These are phyloP conservation scores for Pegea sp. DNA, from an alignment of 23 tunicate genomes.

Conservation along the genomic window DNA sequence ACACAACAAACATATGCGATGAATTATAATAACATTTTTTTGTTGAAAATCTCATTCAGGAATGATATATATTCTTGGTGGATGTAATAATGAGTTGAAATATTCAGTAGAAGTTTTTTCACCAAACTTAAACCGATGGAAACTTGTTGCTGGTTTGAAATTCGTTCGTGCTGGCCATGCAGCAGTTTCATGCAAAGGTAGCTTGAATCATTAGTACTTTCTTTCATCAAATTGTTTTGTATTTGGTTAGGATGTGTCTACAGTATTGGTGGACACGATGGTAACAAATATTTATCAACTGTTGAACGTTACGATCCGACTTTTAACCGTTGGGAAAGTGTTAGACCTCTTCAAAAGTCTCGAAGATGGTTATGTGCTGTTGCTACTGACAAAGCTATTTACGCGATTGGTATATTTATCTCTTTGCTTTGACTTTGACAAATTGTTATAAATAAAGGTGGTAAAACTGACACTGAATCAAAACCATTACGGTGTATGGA, in stretches of 20 bases:
- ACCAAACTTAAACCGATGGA: background rate
- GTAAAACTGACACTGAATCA: background rate
- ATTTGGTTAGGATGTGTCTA: too few species aligned
- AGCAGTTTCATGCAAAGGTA: background rate
- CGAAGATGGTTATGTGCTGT: background rate
- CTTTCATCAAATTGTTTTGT: too few species aligned
- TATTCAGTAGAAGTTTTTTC: background rate
- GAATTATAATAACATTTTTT: too few species aligned
- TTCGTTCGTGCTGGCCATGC: background rate
- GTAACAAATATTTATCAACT: background rate
- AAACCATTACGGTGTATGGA: background rate
- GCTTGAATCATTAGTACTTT: too few species aligned
- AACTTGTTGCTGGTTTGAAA: background rate
- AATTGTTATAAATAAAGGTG: too few species aligned
- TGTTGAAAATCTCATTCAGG: too few species aligned
- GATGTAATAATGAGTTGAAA: background rate
- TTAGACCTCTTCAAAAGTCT: background rate
- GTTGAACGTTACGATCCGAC: background rate
- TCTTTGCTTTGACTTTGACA: too few species aligned
- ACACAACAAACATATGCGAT: too few species aligned
- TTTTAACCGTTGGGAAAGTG: background rate
- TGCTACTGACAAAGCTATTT: background rate
- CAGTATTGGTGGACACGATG: background rate
- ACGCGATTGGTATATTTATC: constrained; percentile 1
- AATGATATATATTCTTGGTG: background rate